Conservation (phyloP, 2,797 vertebrate genomes). For the Ciconia nigra region DNA sequence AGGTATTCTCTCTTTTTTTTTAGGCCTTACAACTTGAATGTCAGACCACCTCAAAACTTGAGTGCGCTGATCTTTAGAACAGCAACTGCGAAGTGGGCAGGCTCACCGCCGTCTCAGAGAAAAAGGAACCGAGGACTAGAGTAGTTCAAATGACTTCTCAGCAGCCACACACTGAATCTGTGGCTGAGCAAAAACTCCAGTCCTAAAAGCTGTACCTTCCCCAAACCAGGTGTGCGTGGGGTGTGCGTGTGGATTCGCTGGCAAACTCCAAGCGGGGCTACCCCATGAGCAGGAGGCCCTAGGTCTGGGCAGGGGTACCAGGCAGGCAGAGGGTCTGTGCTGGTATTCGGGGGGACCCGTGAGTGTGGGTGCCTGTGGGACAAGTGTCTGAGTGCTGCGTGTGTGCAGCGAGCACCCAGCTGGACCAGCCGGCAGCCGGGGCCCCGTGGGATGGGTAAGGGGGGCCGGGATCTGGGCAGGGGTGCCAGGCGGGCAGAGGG, state of each 20-base stretch:
- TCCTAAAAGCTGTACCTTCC: not conserved
- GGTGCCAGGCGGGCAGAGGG: accelerated
- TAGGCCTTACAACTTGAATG: not conserved
- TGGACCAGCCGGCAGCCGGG: accelerated
- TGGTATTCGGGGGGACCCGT: accelerated
- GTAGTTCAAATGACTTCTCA: not conserved
- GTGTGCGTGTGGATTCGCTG: accelerated
- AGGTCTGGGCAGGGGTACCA: not conserved
- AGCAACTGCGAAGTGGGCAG: not conserved
- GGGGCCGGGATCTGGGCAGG: not conserved
- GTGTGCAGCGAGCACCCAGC: not conserved
- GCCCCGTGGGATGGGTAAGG: accelerated
- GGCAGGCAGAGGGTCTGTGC: accelerated
- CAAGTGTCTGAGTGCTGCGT: accelerated
- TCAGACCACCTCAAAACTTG: not conserved
- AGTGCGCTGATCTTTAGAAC: not conserved
- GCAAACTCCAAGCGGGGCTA: not conserved
- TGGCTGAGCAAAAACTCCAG: not conserved
- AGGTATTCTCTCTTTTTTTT: not conserved
- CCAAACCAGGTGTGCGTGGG: accelerated
- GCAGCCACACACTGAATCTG: not conserved
- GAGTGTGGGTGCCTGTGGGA: not conserved
- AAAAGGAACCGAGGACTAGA: not conserved
- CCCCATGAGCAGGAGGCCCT: accelerated
- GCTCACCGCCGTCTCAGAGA: not conserved